phyloP scores from a whole-genome alignment of 2,113 vertebrate species.

The Conger conger region DNA sequence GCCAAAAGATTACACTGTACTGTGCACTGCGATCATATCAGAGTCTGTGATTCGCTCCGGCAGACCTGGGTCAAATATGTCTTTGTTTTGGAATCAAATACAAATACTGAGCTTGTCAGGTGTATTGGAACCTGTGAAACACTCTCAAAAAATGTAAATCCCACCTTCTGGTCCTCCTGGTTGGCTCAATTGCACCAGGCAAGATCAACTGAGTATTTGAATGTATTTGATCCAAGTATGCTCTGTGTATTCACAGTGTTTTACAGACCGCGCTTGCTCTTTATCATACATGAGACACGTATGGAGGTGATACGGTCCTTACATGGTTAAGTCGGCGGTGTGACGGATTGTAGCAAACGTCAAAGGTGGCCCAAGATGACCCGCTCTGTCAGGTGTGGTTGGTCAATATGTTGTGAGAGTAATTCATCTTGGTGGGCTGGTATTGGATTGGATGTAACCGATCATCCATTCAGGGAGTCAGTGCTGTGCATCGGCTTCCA shows the following conservation, averaged over 20 bases:
- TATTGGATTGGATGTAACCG: constrained; percentile 36
- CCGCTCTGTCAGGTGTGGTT: neutral
- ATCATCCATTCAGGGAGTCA: constrained; percentile 18
- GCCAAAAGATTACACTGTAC: neutral
- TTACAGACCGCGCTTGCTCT: neutral
- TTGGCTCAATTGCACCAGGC: no score
- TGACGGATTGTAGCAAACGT: no score
- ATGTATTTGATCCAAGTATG: no score
- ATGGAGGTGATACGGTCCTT: neutral
- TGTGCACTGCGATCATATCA: neutral
- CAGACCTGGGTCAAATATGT: no score
- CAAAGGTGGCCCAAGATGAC: neutral
- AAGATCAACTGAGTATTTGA: no score
- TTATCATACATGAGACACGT: neutral
- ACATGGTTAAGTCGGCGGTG: neutral
- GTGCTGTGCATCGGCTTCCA: constrained; percentile 45
- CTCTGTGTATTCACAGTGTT: no score
- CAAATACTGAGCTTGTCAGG: no score
- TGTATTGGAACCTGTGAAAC: no score
- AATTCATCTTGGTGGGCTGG: constrained; percentile 40
- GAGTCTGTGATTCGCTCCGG: neutral
- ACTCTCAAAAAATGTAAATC: no score
- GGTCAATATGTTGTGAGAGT: constrained; percentile 29
- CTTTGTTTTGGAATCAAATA: no score
- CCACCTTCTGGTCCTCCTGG: no score